A percentile compares a stretch with the other conserved stretches of the same genome.
Evolutionary conservation across 2,113 vertebrate species (phyloP).

Genomic region (Cinclus cinclus): DNA sequence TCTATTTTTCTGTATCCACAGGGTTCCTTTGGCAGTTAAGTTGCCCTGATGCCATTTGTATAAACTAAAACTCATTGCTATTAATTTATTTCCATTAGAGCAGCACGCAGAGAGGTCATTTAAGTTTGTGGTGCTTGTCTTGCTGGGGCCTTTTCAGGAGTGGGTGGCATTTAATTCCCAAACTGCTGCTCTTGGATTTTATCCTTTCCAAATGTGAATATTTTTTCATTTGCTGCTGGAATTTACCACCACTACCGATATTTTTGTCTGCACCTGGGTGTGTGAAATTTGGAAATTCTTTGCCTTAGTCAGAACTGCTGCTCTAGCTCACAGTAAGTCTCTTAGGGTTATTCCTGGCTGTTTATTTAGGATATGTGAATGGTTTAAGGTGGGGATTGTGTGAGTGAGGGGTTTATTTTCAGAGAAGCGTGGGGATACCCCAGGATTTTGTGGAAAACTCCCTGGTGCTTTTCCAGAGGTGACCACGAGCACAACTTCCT

Average conservation of each 20-base stretch:
- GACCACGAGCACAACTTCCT: neutral
- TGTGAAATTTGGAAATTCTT: rapidly evolving
- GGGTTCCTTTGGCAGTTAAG: neutral
- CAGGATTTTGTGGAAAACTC: neutral
- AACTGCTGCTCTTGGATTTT: neutral
- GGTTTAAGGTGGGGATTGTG: neutral
- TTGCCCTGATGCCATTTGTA: neutral
- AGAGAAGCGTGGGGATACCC: neutral
- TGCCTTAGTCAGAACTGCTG: neutral
- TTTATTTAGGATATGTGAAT: neutral
- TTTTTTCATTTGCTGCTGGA: neutral
- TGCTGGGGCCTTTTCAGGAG: neutral
- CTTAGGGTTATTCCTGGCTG: rapidly evolving
- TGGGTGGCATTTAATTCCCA: neutral
- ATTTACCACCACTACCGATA: neutral
- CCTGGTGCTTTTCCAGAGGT: neutral
- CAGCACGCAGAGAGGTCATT: neutral
- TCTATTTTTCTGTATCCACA: neutral
- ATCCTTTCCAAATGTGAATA: neutral
- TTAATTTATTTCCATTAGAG: neutral
- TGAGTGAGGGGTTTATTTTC: neutral
- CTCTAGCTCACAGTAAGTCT: rapidly evolving
- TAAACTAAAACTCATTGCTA: neutral
- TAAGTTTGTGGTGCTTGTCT: rapidly evolving
- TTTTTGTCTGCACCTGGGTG: neutral